Base-by-base conservation (phyloP, 1,140 invertebrate species). In the Mylabris phalerata region DNA sequence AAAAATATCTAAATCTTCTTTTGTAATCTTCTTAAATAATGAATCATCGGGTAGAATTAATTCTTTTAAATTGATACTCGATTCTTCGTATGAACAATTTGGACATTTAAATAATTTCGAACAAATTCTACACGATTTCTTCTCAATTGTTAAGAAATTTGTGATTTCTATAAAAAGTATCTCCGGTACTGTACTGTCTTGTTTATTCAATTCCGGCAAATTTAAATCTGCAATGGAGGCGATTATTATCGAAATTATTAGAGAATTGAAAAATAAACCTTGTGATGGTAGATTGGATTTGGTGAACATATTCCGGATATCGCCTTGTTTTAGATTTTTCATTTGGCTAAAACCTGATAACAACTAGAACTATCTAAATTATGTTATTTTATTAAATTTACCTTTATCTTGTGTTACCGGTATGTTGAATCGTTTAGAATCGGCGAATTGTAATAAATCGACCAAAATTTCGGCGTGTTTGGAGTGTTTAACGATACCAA, bases 401-500 rank as follows among this genome's bases (percentile, higher is more conserved):
- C 73, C 63, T 42, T 5, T 42, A 50, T 71, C 71, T 65, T 75
- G 76, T 25, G 67, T 68, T 26, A 71, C 65, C 24, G 72, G 66
- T 24, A 76, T 63, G 19, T 77, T 76, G 65, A 77, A 81, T 57
- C 78, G 70, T 59, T 76, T 78, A 7, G 72, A 68, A 58, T 79
- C 77, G 25, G 73, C 72, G 57, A 71, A 75, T 51, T 77, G 69
- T 26, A 81, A 55, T 51, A 80, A 60, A 10, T 73, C 66, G 38
- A 66, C 58, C 7, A 80, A 70, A 41, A 78, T 69, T 57, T 76
- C 66, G 3, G 65, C 67, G 55, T 77, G 71, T 19, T 61, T 67
- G 0, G 79, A 80, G 66, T 78, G 75, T 9, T 67, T 67, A 7
- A 78, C 65, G 43, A 68, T 71, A 0, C 73, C 57, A 11, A 71